Percentiles rank a stretch among this genome's conserved stretches.
Evolutionary conservation across 2,113 vertebrate genomes (phyloP).

Genomic region (Cinclus cinclus): DNA sequence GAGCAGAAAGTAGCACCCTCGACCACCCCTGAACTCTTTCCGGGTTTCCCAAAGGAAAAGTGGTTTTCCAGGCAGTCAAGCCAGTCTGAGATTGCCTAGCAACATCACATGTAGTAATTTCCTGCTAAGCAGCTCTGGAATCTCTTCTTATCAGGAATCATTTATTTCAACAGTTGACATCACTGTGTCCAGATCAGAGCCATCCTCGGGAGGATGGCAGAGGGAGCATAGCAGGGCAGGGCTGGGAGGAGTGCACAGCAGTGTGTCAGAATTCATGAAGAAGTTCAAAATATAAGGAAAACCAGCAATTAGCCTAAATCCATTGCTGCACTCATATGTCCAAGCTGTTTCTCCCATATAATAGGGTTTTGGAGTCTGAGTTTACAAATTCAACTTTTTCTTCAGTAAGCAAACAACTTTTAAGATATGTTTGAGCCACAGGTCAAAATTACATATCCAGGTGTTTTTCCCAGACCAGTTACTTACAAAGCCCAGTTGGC

Average conservation of each 20-base stretch:
- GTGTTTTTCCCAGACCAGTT: not conserved
- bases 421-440: not conserved
- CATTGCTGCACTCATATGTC: not conserved
- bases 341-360: not conserved
- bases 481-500: not conserved
- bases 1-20: not conserved
- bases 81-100: slow-evolving; percentile 50
- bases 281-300: not conserved
- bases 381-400: not conserved
- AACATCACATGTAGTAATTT: slow-evolving; percentile 32
- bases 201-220: not conserved
- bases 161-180: not conserved
- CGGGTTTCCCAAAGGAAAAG: not conserved
- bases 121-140: slow-evolving; percentile 23
- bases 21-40: not conserved
- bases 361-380: not conserved
- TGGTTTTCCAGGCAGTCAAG: not conserved
- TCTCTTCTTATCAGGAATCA: not conserved
- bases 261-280: not conserved
- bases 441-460: not conserved
- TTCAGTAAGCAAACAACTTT: not conserved
- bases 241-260: rapidly evolving
- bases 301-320: not conserved
- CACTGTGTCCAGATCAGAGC: not conserved
- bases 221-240: rapidly evolving